A percentile compares a stretch with the other conserved stretches of the same genome.
Conservation (phyloP, 2,888 invertebrate species). For the Amphimallon solstitiale region DNA sequence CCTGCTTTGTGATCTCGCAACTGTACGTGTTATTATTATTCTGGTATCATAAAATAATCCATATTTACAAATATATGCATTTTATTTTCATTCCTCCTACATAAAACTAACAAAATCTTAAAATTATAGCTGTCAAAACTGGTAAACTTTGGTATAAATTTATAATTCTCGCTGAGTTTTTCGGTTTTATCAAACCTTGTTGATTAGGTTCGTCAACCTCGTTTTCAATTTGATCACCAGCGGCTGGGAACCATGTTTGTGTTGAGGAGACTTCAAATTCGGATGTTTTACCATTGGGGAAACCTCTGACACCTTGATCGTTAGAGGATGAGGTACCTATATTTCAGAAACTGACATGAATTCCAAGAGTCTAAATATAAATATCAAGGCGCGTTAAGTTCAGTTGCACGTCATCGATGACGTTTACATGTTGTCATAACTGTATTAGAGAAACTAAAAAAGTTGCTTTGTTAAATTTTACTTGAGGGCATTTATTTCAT, state of each 20-base stretch:
- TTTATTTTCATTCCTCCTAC: no score
- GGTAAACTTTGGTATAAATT: not conserved
- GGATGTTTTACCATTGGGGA: conserved; percentile 10
- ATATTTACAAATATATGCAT: no score
- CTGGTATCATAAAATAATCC: no score
- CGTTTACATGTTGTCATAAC: no score
- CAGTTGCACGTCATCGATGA: no score
- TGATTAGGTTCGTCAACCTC: conserved; percentile 70
- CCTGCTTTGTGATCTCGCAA: no score
- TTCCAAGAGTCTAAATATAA: no score
- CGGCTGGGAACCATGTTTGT: conserved; percentile 65
- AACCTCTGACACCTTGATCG: conserved; percentile 22
- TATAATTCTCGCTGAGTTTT: conserved; percentile 38
- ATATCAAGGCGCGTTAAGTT: no score
- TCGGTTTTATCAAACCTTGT: conserved; percentile 62
- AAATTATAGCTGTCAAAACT: not conserved
- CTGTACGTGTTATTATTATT: no score
- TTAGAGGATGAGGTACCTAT: conserved; percentile 3
- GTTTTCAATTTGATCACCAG: conserved; percentile 66
- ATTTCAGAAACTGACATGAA: not conserved
- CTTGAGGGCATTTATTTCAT: no score
- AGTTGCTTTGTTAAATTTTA: no score
- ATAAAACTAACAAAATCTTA: conserved; percentile 13
- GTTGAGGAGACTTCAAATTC: conserved; percentile 40
- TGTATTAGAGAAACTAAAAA: no score